Conservation (phyloP, 2,888 invertebrate species). For the Molanna angustata region DNA sequence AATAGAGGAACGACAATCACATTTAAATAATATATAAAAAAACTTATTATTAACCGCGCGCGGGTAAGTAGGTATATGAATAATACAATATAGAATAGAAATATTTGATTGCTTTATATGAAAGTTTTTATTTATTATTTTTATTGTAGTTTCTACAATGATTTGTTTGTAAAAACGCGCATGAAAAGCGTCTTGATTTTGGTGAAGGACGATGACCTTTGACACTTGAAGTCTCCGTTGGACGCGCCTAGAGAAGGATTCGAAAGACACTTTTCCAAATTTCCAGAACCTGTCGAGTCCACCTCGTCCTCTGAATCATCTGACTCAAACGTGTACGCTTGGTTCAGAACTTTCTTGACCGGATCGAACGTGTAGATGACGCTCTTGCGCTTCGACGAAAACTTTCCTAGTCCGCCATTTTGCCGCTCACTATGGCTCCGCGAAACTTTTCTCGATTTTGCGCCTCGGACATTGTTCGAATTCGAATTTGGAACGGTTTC, state of each 20-base stretch:
- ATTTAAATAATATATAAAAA: too few relatives aligned
- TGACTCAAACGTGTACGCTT: conserved; percentile 21
- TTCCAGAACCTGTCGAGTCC: neutral
- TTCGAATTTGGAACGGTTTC: neutral
- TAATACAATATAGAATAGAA: neutral
- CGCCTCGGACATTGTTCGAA: neutral
- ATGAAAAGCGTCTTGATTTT: conserved; percentile 28
- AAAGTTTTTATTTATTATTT: neutral
- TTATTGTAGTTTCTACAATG: conserved; percentile 9
- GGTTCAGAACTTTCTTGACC: conserved; percentile 20
- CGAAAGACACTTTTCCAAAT: conserved; percentile 2
- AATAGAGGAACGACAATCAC: too few relatives aligned
- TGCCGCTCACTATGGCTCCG: conserved; percentile 29
- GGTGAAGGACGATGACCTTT: conserved; percentile 27
- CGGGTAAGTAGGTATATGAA: neutral
- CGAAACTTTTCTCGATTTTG: conserved; percentile 7
- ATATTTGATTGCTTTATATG: neutral
- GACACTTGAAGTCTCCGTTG: conserved; percentile 17
- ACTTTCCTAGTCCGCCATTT: conserved; percentile 17
- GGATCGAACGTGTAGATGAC: conserved; percentile 30
- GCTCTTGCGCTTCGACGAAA: conserved; percentile 29
- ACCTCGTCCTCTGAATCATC: conserved; percentile 11
- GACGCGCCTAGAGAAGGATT: conserved; percentile 14
- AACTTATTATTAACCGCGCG: too few relatives aligned
- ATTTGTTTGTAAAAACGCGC: conserved; percentile 27